Conservation (phyloP, 2,113 vertebrate species). For the Spea multiplicata region DNA sequence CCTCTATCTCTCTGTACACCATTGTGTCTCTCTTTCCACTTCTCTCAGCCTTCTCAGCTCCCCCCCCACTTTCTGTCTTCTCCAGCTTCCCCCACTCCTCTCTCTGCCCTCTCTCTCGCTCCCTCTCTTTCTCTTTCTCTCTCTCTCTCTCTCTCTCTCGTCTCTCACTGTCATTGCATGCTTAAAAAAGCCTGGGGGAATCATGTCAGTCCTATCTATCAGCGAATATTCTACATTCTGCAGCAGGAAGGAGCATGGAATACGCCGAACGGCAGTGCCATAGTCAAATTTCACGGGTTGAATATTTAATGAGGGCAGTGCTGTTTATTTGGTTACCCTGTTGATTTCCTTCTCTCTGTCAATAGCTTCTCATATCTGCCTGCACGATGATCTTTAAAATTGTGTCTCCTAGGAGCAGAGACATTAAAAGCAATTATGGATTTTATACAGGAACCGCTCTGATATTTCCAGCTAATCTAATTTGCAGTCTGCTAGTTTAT, state of each 20-base stretch:
- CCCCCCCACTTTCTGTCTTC: neutral
- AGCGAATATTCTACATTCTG: constrained; percentile 53
- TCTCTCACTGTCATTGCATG: constrained; percentile 25
- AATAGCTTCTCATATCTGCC: constrained; percentile 91
- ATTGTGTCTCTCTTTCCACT: neutral
- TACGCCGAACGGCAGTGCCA: constrained; percentile 51
- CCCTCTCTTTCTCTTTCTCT: constrained; percentile 70
- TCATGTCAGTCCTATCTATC: constrained; percentile 70
- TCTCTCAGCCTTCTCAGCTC: neutral
- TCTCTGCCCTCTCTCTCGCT: constrained; percentile 36
- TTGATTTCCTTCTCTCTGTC: constrained; percentile 99
- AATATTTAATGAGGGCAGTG: constrained; percentile 97
- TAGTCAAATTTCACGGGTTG: constrained; percentile 95
- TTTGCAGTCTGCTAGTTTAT: constrained; percentile 99
- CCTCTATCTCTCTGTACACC: neutral
- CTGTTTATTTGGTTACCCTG: constrained; percentile 99
- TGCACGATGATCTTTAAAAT: constrained; percentile 93
- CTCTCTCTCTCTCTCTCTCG: constrained; percentile 58
- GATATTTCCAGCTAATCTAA: constrained; percentile 99
- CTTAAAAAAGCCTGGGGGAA: constrained; percentile 64
- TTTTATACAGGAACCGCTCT: constrained; percentile 99
- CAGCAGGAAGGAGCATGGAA: constrained; percentile 52
- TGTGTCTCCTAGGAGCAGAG: constrained; percentile 82
- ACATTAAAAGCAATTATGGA: constrained; percentile 99
- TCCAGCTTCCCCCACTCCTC: neutral